Conservation (phyloP, 2,888 invertebrate genomes). For the Netelia inedita region DNA sequence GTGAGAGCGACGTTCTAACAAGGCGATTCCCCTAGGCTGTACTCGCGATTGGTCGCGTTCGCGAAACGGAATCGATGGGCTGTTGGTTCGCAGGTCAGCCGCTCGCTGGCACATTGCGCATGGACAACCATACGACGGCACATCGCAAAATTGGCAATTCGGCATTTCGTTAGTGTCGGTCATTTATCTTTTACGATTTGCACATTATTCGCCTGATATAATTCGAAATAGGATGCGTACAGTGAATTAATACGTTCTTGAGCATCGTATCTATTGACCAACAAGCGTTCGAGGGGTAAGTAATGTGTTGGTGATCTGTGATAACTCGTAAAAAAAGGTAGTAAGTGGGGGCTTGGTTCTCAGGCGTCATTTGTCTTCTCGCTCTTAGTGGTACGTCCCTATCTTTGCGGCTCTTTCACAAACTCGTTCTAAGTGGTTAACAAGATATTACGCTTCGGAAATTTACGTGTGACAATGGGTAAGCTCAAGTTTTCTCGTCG, state of each 20-base stretch:
- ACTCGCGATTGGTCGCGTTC: conserved; percentile 6
- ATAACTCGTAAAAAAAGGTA: conserved; percentile 7
- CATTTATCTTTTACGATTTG: background rate
- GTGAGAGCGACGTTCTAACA: background rate
- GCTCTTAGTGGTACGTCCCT: conserved; percentile 28
- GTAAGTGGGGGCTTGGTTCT: conserved; percentile 36
- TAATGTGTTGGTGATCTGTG: background rate
- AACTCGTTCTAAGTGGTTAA: conserved; percentile 13
- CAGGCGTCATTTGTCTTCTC: conserved; percentile 65
- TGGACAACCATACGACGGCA: background rate
- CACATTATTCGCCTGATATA: background rate
- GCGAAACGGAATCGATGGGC: background rate
- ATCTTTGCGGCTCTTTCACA: conserved; percentile 29
- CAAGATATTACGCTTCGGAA: conserved; percentile 11
- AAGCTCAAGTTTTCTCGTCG: background rate
- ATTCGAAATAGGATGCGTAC: conserved; percentile 11
- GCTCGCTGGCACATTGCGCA: conserved; percentile 5
- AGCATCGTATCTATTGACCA: background rate
- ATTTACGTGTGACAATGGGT: conserved; percentile 27
- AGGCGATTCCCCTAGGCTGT: background rate
- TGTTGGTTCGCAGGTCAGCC: background rate
- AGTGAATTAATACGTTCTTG: conserved; percentile 21
- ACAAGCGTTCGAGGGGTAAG: background rate
- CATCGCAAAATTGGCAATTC: conserved; percentile 20
- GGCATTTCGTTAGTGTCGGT: conserved; percentile 18